These are phyloP conservation scores for Corythoichthys haematopterus DNA, from an alignment of 2,113 vertebrate genomes.

Conservation along the genomic window DNA sequence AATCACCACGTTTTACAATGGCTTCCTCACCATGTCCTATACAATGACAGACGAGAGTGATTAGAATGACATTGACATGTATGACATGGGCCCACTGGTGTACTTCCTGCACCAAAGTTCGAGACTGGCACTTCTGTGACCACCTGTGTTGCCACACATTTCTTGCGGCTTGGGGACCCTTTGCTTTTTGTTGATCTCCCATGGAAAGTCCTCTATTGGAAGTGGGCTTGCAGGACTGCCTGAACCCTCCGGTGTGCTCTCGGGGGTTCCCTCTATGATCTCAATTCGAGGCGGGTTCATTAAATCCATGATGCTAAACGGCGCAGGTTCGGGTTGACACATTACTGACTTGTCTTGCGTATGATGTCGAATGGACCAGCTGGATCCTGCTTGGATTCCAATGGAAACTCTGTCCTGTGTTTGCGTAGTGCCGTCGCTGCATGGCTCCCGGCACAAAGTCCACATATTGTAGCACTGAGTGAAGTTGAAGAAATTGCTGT, in stretches of 20 bases:
- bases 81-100: constrained; percentile 79
- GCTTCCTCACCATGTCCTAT: constrained; percentile 32
- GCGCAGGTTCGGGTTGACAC: constrained; percentile 74
- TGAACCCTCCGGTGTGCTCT: constrained; percentile 68
- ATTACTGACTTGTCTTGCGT: constrained; percentile 75
- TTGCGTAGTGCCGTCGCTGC: constrained; percentile 64
- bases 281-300: constrained; percentile 73
- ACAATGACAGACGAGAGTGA: constrained; percentile 47
- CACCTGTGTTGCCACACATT: constrained; percentile 62
- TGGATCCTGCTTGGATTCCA: constrained; percentile 74
- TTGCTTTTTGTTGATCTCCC: constrained; percentile 70
- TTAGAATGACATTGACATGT: constrained; percentile 78
- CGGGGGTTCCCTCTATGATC: constrained; percentile 71
- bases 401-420: constrained; percentile 71
- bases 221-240: constrained; percentile 71
- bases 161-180: constrained; percentile 61
- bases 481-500: constrained; percentile 82
- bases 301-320: constrained; percentile 73
- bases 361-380: constrained; percentile 68
- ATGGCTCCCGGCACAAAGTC: constrained; percentile 74
- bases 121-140: constrained; percentile 74
- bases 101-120: constrained; percentile 79
- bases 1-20: constrained; percentile 22
- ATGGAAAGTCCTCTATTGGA: constrained; percentile 69
- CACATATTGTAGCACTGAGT: constrained; percentile 81